Evolutionary conservation across 2,113 vertebrate species (phyloP).

Genomic region (Sylvilagus bachmani): DNA sequence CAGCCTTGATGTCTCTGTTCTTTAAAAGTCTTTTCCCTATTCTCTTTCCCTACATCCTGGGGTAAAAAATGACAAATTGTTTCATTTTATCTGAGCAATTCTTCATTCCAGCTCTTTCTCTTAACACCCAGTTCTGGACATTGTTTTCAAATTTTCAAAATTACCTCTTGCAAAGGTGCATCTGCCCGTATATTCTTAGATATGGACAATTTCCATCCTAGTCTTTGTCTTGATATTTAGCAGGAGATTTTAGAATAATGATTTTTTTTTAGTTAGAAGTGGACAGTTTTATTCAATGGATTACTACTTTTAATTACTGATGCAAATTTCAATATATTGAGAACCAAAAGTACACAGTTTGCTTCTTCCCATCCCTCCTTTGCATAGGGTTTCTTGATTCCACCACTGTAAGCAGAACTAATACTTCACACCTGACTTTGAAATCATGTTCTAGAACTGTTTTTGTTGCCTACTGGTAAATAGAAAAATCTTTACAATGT

Average conservation of each 20-base stretch:
- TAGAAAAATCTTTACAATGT: conserved; percentile 20
- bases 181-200: not conserved
- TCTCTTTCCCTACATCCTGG: not conserved
- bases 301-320: not conserved
- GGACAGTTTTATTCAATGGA: not conserved
- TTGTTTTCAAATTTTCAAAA: conserved; percentile 17
- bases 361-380: not conserved
- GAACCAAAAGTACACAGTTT: not conserved
- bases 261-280: conserved; percentile 16
- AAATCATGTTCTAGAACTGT: not conserved
- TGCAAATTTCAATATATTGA: not conserved
- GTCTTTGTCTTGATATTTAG: conserved; percentile 14
- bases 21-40: not conserved
- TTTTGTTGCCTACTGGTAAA: conserved; percentile 19
- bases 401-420: not conserved
- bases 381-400: not conserved
- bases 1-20: too few species aligned
- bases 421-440: not conserved
- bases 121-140: not conserved
- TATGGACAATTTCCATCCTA: not conserved
- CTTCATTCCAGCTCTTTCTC: not conserved
- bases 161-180: not conserved
- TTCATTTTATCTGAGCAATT: not conserved
- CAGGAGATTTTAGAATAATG: not conserved
- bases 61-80: not conserved